phyloP scores from a whole-genome alignment of 2,113 vertebrate genomes.

The Coregonus clupeaformis region DNA sequence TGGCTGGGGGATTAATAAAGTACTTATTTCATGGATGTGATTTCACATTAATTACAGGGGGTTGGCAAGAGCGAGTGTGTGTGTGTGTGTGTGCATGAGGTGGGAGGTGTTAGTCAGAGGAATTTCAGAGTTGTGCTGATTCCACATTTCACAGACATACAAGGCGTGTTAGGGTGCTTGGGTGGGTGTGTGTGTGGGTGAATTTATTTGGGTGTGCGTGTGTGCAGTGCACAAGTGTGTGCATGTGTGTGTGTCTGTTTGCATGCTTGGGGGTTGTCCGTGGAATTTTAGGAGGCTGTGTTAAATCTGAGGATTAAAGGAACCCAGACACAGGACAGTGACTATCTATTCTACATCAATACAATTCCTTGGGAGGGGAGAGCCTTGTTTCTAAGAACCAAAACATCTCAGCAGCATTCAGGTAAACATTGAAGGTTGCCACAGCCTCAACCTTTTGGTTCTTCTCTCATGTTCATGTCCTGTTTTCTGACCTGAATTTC shows the following conservation, averaged over 20 bases:
- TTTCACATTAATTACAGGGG: conserved; percentile 69
- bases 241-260: conserved; percentile 20
- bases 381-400: conserved; percentile 27
- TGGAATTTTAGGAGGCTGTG: conserved; percentile 59
- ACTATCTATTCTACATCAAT: not conserved
- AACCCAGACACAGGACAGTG: conserved; percentile 6
- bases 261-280: conserved; percentile 40
- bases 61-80: conserved; percentile 29
- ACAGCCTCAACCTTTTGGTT: too few relatives aligned
- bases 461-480: too few relatives aligned
- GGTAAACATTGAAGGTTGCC: too few relatives aligned
- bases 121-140: conserved; percentile 69
- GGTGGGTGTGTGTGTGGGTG: conserved; percentile 11
- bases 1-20: too few relatives aligned
- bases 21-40: conserved; percentile 55
- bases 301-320: conserved; percentile 34
- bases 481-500: too few relatives aligned
- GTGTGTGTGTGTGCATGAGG: conserved; percentile 35
- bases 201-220: conserved; percentile 29
- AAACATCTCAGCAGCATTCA: too few relatives aligned
- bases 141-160: conserved; percentile 64
- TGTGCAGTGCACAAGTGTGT: conserved; percentile 9
- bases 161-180: conserved; percentile 22
- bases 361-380: too few relatives aligned
- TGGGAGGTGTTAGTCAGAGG: conserved; percentile 60